Evolutionary conservation across 2,113 vertebrate genomes (phyloP), one percentile per base, ranked within the genome.

Genomic region (Ammodytes dubius): DNA sequence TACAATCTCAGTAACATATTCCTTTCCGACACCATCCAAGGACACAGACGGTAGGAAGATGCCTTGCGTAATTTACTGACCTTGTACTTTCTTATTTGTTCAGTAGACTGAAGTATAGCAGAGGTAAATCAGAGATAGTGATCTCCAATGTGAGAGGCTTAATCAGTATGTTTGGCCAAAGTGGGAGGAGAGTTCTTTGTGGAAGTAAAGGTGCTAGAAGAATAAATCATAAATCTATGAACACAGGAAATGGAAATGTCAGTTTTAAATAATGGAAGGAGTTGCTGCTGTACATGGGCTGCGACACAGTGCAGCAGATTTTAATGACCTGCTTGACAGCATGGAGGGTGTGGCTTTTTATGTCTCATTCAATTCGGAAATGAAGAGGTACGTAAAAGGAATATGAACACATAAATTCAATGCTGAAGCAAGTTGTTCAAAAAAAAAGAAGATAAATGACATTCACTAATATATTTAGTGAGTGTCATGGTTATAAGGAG

Each of bases 111-210:
- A 15, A 60, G 69, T 53, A 79, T 15, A 79, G 27, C 46, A 67
- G 52, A 82, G 19, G 45, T 78, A 74, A 68, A 77, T 79, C 70
- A 74, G 46, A 68, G 64, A 12, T 35, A 53, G 9, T 63, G n/a
- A 63, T 74, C 57, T 54, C 61, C 2, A 15, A 14, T 59, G 47
- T n/a, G 47, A 42, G 46, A 66, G 8, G 40, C 6, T 0, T 43
- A 6, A 76, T 61, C 35, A 54, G 35, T 54, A 47, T 68, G 81
- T 27, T 71, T 70, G 50, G 13, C 5, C 46, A 47, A 19, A 53
- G 7, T 8, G 19, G 46, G 17, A 12, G 1, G 7, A 75, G 12
- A 52, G 60, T 2, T 59, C 46, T 81, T 57, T 73, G 46, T 14
- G 17, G n/a, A 70, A n/a, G 12, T 46, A 54, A 27, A 39, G 5